Evolutionary conservation across 2,888 invertebrate species (phyloP).

Genomic region (Pimpla rufipes): DNA sequence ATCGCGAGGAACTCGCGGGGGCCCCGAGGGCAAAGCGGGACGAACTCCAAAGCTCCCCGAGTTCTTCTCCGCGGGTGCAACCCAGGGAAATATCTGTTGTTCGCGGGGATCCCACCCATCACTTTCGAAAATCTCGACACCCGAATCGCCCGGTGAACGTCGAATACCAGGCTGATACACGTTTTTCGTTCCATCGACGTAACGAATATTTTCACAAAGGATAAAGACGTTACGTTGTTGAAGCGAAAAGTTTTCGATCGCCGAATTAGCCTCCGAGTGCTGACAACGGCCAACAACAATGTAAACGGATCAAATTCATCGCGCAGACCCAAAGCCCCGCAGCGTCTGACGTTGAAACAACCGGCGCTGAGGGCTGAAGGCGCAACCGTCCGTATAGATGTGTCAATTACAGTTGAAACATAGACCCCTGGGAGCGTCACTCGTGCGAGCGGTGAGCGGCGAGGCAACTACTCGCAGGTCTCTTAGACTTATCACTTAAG

Average conservation of each 20-base stretch:
- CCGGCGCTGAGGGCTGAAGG: neutral
- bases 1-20: neutral
- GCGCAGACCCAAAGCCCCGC: neutral
- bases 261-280: neutral
- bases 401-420: conserved; percentile 65
- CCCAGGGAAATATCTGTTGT: conserved; percentile 1
- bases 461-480: neutral
- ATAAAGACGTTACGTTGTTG: neutral
- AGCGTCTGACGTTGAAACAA: neutral
- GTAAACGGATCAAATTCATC: neutral
- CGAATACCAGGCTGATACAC: neutral
- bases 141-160: neutral
- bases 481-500: conserved; percentile 6
- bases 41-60: conserved; percentile 17
- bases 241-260: neutral
- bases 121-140: neutral
- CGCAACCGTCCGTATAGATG: conserved; percentile 21
- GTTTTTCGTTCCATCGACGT: neutral
- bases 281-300: neutral
- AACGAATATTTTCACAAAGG: neutral
- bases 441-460: neutral
- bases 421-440: conserved; percentile 40
- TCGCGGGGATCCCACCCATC: neutral
- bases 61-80: conserved; percentile 7
- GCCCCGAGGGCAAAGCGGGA: conserved; percentile 3